These are phyloP conservation scores for Hycleus cichorii DNA, from an alignment of 1,140 invertebrate species.

Conservation along the genomic window DNA sequence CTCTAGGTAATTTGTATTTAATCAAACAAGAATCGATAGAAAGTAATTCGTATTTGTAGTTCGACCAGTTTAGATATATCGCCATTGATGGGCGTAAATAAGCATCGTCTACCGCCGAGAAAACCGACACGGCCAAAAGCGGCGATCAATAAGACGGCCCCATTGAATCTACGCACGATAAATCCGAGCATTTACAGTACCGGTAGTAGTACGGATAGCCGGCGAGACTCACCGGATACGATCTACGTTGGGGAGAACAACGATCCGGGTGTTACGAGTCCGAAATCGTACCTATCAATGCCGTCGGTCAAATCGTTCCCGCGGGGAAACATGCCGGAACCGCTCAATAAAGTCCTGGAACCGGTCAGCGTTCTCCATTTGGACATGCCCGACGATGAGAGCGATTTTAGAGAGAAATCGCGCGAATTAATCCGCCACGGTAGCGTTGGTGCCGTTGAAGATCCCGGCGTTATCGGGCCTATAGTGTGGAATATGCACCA, in stretches of 20 bases:
- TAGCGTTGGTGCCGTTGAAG: conserved; percentile 51
- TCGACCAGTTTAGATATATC: conserved; percentile 36
- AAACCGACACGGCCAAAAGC: conserved; percentile 33
- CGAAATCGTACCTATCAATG: conserved; percentile 72
- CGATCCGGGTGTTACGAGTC: conserved; percentile 45
- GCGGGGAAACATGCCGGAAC: conserved; percentile 61
- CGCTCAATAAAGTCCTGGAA: conserved; percentile 68
- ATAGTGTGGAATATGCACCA: conserved; percentile 70
- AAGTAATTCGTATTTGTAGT: conserved; percentile 16
- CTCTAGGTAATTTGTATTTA: neutral
- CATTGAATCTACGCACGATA: conserved; percentile 21
- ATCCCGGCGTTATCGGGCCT: conserved; percentile 77
- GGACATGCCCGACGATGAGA: conserved; percentile 49
- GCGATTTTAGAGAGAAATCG: conserved; percentile 14
- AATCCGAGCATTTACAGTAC: conserved; percentile 28
- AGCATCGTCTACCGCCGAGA: conserved; percentile 26
- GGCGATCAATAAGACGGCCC: conserved; percentile 35
- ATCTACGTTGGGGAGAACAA: conserved; percentile 27
- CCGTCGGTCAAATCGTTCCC: conserved; percentile 73
- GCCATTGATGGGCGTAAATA: conserved; percentile 33
- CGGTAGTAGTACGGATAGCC: conserved; percentile 32
- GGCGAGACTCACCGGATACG: conserved; percentile 27
- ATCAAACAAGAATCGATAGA: neutral
- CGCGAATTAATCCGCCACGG: conserved; percentile 44
- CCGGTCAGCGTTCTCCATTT: conserved; percentile 60